Percentiles rank a stretch among this genome's conserved stretches.
These are phyloP conservation scores for Marmota monax DNA, from an alignment of 2,113 vertebrate species.

Conservation along the genomic window DNA sequence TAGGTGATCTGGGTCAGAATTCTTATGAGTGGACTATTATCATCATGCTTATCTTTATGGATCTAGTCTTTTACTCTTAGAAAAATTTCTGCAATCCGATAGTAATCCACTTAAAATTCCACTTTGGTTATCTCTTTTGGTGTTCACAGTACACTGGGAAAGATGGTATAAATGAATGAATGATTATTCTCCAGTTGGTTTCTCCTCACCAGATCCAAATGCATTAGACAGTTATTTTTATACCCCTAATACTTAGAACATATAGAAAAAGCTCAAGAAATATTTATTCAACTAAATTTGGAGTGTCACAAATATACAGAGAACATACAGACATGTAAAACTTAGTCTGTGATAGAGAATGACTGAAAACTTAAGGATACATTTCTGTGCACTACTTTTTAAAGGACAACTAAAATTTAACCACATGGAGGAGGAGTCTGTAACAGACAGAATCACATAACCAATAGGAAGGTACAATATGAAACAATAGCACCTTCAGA, in stretches of 20 bases:
- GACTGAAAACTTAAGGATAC: background rate
- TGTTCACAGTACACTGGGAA: slow-evolving; percentile 6
- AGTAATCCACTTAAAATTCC: slow-evolving; percentile 49
- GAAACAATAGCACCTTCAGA: background rate
- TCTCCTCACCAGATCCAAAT: slow-evolving; percentile 38
- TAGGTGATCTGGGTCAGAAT: background rate
- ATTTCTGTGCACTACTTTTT: slow-evolving; percentile 21
- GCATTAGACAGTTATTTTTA: slow-evolving; percentile 24
- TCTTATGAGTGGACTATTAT: slow-evolving; percentile 13
- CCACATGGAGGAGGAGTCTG: background rate
- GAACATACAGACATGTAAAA: background rate
- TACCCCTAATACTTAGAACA: background rate
- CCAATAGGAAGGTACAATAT: background rate
- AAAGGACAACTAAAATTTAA: slow-evolving; percentile 41
- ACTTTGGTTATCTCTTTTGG: slow-evolving; percentile 34
- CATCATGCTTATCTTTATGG: background rate
- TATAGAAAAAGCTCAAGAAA: slow-evolving; percentile 13
- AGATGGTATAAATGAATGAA: background rate
- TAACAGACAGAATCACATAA: slow-evolving; percentile 17
- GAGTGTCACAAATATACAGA: slow-evolving; percentile 25
- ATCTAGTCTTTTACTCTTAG: slow-evolving; percentile 10
- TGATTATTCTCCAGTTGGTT: background rate
- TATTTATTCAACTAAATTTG: slow-evolving; percentile 32
- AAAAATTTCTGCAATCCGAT: slow-evolving; percentile 29
- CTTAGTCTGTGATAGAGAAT: background rate